phyloP scores from a whole-genome alignment of 2,888 invertebrate genomes.

The Nomada hirtipes region DNA sequence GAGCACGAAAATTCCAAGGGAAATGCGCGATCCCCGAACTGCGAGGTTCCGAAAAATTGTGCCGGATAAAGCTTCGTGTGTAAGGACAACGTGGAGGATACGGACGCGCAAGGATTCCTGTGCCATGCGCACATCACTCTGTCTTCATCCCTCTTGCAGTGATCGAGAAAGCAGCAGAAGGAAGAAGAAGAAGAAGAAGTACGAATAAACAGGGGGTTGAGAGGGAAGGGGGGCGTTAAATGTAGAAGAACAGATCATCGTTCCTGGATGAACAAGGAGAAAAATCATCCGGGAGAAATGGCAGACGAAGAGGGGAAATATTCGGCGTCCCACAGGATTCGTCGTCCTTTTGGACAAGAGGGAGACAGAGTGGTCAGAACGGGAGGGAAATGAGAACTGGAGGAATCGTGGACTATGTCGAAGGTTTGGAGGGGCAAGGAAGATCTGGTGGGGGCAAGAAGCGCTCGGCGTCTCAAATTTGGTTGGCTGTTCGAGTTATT shows the following conservation, averaged over 20 bases:
- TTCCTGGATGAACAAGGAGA: conserved; percentile 29
- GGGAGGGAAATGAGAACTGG: conserved; percentile 36
- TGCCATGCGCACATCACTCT: conserved; percentile 68
- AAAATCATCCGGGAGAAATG: conserved; percentile 50
- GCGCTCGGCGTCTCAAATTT: conserved; percentile 81
- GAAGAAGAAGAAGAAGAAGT: conserved; percentile 44
- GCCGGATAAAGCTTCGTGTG: conserved; percentile 59
- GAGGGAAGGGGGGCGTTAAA: conserved; percentile 25
- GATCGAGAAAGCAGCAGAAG: conserved; percentile 26
- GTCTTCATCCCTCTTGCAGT: conserved; percentile 52
- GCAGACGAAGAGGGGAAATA: conserved; percentile 37
- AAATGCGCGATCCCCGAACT: conserved; percentile 23
- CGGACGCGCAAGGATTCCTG: conserved; percentile 72
- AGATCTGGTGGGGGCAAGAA: conserved; percentile 68
- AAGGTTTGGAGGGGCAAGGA: conserved; percentile 60
- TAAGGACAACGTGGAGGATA: conserved; percentile 60
- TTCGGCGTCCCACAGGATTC: conserved; percentile 69
- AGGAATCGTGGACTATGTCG: conserved; percentile 46
- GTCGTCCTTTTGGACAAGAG: conserved; percentile 50
- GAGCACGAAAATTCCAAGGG: conserved; percentile 35
- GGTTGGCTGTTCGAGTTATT: conserved; percentile 81
- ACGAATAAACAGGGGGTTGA: conserved; percentile 45
- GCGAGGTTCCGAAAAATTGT: conserved; percentile 56
- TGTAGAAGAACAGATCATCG: conserved; percentile 36
- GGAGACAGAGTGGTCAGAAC: conserved; percentile 28